Percentiles rank a stretch among this genome's conserved stretches.
phyloP scores from a whole-genome alignment of 2,888 invertebrate genomes.

The Opisthograptis luteolata region DNA sequence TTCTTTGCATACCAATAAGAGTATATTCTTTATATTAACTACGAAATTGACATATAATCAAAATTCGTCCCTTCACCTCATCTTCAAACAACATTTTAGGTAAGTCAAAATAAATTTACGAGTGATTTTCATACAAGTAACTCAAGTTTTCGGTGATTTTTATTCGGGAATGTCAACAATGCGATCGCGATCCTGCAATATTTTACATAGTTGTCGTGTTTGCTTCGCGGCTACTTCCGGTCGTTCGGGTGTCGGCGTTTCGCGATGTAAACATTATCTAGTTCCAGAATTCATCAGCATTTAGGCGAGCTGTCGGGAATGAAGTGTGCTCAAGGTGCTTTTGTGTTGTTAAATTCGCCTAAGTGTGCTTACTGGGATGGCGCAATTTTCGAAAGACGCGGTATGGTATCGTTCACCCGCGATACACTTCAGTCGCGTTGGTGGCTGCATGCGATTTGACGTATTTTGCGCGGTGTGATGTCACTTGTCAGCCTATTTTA shows the following conservation, averaged over 20 bases:
- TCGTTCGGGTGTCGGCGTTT: slow-evolving; percentile 82
- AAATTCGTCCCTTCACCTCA: slow-evolving; percentile 87
- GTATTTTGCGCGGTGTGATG: slow-evolving; percentile 83
- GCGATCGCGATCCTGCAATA: slow-evolving; percentile 90
- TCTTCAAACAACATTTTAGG: slow-evolving; percentile 88
- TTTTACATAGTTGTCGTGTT: slow-evolving; percentile 91
- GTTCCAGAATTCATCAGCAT: slow-evolving; percentile 73
- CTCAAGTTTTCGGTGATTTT: slow-evolving; percentile 85
- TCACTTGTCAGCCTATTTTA: slow-evolving; percentile 82
- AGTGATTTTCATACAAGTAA: slow-evolving; percentile 86
- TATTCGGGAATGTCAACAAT: slow-evolving; percentile 89
- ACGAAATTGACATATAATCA: slow-evolving; percentile 86
- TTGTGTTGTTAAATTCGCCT: slow-evolving; percentile 83
- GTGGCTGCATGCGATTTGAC: slow-evolving; percentile 84
- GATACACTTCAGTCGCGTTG: slow-evolving; percentile 85
- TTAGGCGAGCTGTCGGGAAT: slow-evolving; percentile 76
- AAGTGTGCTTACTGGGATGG: slow-evolving; percentile 83
- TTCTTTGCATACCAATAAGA: slow-evolving; percentile 97
- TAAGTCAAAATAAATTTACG: slow-evolving; percentile 86
- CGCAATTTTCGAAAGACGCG: slow-evolving; percentile 86
- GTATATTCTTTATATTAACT: slow-evolving; percentile 89
- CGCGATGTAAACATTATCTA: slow-evolving; percentile 84
- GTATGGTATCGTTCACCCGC: slow-evolving; percentile 83
- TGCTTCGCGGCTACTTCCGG: slow-evolving; percentile 86
- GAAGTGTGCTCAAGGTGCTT: slow-evolving; percentile 82